phyloP scores from a whole-genome alignment of 2,113 vertebrate genomes.

The Apaloderma vittatum region DNA sequence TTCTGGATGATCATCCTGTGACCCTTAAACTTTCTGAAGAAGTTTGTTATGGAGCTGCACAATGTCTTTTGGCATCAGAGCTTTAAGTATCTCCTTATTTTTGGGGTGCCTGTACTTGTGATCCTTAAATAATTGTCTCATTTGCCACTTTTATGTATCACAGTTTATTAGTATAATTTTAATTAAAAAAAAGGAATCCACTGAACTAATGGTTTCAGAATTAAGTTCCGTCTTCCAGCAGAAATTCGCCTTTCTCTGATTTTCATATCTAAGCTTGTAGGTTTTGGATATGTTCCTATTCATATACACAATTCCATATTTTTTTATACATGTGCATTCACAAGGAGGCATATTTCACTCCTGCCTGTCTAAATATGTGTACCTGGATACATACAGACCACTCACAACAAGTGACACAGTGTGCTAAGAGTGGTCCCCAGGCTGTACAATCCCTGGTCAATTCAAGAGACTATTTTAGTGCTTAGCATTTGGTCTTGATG shows the following conservation, averaged over 20 bases:
- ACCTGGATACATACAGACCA: background rate
- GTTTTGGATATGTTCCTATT: background rate
- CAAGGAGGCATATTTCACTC: background rate
- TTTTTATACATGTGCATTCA: background rate
- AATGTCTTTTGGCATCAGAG: background rate
- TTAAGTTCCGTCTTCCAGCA: background rate
- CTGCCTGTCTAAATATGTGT: background rate
- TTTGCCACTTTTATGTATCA: background rate
- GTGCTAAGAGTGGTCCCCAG: background rate
- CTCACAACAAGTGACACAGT: background rate
- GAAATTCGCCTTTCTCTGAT: background rate
- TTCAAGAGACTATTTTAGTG: background rate
- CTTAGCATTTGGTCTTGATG: background rate
- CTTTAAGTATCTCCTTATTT: background rate
- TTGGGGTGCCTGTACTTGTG: fast-evolving
- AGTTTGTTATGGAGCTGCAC: background rate
- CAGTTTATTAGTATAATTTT: background rate
- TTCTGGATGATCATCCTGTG: background rate
- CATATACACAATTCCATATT: fast-evolving
- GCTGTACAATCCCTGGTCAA: background rate
- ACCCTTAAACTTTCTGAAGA: background rate
- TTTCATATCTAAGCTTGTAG: background rate
- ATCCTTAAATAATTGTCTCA: background rate
- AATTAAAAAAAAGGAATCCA: background rate
- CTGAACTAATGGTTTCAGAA: background rate